phyloP scores from a whole-genome alignment of 2,797 vertebrate species.

The Enteromius treurensis region DNA sequence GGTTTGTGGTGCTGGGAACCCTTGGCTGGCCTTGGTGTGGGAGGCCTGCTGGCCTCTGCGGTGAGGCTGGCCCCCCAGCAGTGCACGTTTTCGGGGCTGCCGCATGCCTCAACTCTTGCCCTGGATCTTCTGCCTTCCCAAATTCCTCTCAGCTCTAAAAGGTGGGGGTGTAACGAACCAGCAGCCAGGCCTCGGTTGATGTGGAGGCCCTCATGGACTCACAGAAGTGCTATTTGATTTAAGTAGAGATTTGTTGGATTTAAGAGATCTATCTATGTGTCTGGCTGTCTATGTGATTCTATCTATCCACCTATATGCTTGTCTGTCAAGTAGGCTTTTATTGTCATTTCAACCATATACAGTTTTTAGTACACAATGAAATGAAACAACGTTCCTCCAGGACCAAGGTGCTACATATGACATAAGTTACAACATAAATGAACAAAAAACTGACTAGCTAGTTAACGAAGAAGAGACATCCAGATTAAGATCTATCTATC shows the following conservation, averaged over 20 bases:
- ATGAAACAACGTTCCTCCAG: too few relatives aligned
- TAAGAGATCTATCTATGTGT: background rate
- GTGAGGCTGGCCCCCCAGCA: conserved; percentile 48
- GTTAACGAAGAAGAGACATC: too few relatives aligned
- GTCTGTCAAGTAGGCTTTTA: background rate
- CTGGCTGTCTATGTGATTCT: too few relatives aligned
- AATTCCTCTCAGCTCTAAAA: conserved; percentile 48
- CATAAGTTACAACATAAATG: too few relatives aligned
- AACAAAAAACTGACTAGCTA: too few relatives aligned
- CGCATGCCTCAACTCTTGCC: conserved; percentile 57
- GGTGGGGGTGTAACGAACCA: conserved; percentile 11
- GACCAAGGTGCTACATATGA: too few relatives aligned
- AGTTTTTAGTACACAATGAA: too few relatives aligned
- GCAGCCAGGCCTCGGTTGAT: conserved; percentile 19
- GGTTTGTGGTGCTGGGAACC: conserved; percentile 63
- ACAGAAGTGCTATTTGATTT: background rate
- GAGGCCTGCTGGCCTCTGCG: conserved; percentile 60
- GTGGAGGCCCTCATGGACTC: background rate
- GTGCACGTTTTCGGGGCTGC: conserved; percentile 50
- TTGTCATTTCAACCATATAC: too few relatives aligned
- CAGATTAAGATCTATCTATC: too few relatives aligned
- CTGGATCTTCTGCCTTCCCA: conserved; percentile 56
- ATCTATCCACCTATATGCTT: background rate
- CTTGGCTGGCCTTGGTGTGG: conserved; percentile 65
- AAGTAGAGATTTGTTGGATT: conserved; percentile 15